Evolutionary conservation across 1,140 invertebrate species (phyloP).

Genomic region (Capitella teleta): DNA sequence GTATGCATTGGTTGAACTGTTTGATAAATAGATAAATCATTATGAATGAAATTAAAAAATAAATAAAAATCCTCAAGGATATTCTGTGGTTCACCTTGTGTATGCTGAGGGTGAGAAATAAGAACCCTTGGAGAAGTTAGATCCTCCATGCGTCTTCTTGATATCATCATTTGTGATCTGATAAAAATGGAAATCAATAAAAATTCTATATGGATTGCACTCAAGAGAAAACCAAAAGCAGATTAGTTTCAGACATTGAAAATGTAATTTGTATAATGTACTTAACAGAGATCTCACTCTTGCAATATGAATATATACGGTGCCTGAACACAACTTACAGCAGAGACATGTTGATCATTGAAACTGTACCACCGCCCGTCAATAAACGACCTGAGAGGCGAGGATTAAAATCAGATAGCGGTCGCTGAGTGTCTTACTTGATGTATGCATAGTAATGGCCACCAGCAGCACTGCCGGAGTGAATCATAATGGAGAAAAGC

Average conservation of each 20-base stretch:
- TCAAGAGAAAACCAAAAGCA: neutral
- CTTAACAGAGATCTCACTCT: no score
- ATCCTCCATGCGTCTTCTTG: constrained; percentile 70
- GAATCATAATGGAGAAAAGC: constrained; percentile 85
- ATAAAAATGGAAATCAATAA: constrained; percentile 1
- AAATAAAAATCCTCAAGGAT: no score
- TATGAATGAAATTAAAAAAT: no score
- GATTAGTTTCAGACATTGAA: neutral
- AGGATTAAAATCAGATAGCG: neutral
- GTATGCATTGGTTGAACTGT: constrained; percentile 80
- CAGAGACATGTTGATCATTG: constrained; percentile 48
- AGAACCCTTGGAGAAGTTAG: constrained; percentile 46
- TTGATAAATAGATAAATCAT: no score
- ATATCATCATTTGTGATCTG: constrained; percentile 74
- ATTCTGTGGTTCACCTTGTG: constrained; percentile 35
- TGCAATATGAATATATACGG: neutral
- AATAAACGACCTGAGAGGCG: constrained; percentile 42
- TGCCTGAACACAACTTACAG: constrained; percentile 16
- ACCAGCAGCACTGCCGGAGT: constrained; percentile 79
- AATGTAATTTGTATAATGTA: neutral
- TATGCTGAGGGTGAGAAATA: constrained; percentile 72
- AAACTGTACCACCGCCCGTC: constrained; percentile 50
- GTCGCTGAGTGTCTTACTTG: constrained; percentile 53
- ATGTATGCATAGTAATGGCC: constrained; percentile 92
- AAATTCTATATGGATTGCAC: neutral